phyloP scores from a whole-genome alignment of 2,888 invertebrate genomes.

The Hydriomena furcata region DNA sequence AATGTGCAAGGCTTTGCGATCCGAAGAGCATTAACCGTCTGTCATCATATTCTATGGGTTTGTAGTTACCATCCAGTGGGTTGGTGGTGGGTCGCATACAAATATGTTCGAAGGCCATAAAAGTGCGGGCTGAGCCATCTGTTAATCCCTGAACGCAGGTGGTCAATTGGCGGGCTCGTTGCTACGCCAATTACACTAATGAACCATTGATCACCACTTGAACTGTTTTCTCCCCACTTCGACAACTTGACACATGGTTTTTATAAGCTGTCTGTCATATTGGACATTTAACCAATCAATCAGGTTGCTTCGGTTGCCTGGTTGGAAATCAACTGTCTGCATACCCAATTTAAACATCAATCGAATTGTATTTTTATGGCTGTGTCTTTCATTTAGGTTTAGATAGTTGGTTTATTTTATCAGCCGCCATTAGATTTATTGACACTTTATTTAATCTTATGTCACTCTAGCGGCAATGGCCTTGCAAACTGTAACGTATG shows the following conservation, averaged over 20 bases:
- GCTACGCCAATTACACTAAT: constrained; percentile 53
- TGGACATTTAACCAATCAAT: constrained; percentile 24
- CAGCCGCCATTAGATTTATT: not conserved
- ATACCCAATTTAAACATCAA: constrained; percentile 1
- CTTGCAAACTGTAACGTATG: too few species aligned
- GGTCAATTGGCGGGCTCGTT: constrained; percentile 32
- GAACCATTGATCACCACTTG: constrained; percentile 55
- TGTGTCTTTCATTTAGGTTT: too few species aligned
- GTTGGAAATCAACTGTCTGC: constrained; percentile 6
- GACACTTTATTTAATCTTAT: too few species aligned
- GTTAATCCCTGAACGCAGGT: constrained; percentile 34
- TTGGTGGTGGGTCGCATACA: not conserved
- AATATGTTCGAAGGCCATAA: not conserved
- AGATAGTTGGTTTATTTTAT: not conserved
- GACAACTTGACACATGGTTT: constrained; percentile 22
- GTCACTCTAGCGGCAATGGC: too few species aligned
- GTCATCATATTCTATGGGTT: not conserved
- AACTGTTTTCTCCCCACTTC: constrained; percentile 42
- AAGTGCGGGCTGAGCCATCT: constrained; percentile 20
- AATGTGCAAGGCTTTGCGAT: too few species aligned
- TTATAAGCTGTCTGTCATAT: constrained; percentile 20
- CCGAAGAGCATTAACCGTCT: not conserved
- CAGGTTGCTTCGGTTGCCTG: constrained; percentile 1
- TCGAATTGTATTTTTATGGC: constrained; percentile 10
- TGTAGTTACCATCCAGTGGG: not conserved